phyloP scores from a whole-genome alignment of 2,113 vertebrate species.

The Austrofundulus limnaeus region DNA sequence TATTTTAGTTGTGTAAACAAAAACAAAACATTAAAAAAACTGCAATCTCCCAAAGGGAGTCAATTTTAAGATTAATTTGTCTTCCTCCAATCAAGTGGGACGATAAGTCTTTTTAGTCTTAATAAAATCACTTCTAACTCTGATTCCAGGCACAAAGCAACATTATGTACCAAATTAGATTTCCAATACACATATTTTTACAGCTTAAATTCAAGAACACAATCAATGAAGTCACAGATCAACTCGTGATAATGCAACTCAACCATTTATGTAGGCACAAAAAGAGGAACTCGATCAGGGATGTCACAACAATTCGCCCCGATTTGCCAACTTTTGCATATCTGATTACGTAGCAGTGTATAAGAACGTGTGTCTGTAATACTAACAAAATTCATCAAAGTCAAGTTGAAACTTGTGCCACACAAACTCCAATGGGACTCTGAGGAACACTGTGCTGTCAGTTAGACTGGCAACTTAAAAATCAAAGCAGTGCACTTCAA shows the following conservation, averaged over 20 bases:
- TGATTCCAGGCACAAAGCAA: background rate
- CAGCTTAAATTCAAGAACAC: background rate
- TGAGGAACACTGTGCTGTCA: slow-evolving; percentile 20
- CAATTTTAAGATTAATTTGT: too few species aligned
- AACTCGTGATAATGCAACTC: background rate
- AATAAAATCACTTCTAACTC: background rate
- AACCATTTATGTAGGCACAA: background rate
- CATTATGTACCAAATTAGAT: background rate
- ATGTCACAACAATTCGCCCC: background rate
- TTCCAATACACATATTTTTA: background rate
- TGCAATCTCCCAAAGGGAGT: too few species aligned
- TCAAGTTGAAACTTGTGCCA: background rate
- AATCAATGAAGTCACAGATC: background rate
- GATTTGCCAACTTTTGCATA: background rate
- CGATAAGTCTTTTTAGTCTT: too few species aligned
- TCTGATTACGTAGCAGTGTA: background rate
- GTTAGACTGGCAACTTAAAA: slow-evolving; percentile 34
- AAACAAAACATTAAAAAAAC: too few species aligned
- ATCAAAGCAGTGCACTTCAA: slow-evolving; percentile 19
- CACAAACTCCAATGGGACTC: slow-evolving; percentile 32
- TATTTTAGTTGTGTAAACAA: background rate
- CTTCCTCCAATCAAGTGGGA: too few species aligned
- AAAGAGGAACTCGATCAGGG: background rate
- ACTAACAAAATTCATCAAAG: slow-evolving; percentile 19
- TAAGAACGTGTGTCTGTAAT: background rate